Conservation (phyloP, 1,140 invertebrate species). For the Lethrus apterus region DNA sequence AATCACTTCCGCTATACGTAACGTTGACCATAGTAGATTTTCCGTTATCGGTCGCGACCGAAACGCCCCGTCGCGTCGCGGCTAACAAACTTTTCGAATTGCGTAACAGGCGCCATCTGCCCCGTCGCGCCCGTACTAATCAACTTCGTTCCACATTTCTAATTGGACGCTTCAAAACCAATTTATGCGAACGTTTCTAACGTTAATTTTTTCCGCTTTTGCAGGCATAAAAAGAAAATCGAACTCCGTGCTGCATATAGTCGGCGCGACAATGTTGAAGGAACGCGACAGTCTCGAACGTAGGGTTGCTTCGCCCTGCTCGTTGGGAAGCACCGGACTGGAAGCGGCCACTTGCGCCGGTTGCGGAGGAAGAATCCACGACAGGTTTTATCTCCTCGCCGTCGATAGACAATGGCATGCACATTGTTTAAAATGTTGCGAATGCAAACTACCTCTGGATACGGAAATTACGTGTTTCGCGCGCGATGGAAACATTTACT, state of each 20-base stretch:
- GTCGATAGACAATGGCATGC: slow-evolving; percentile 88
- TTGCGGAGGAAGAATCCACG: slow-evolving; percentile 38
- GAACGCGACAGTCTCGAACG: slow-evolving; percentile 37
- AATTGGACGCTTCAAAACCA: too few species aligned
- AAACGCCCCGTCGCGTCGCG: too few species aligned
- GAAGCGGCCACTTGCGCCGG: slow-evolving; percentile 36
- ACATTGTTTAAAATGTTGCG: slow-evolving; percentile 76
- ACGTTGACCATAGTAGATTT: too few species aligned
- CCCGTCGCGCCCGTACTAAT: too few species aligned
- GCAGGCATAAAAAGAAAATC: neutral
- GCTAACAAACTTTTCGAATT: too few species aligned
- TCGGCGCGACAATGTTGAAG: slow-evolving; percentile 32
- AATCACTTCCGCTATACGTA: too few species aligned
- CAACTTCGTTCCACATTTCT: too few species aligned
- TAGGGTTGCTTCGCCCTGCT: slow-evolving; percentile 35
- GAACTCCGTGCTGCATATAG: neutral
- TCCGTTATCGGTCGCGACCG: too few species aligned
- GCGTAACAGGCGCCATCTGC: too few species aligned
- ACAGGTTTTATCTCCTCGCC: slow-evolving; percentile 73
- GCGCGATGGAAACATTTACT: slow-evolving; percentile 85
- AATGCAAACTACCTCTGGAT: slow-evolving; percentile 77
- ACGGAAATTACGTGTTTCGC: slow-evolving; percentile 84
- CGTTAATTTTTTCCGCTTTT: neutral
- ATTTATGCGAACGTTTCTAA: neutral
- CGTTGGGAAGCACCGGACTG: slow-evolving; percentile 29